These are phyloP conservation scores for Drosophila yakuba DNA, from an alignment of 1,140 invertebrate genomes.

Conservation along the genomic window DNA sequence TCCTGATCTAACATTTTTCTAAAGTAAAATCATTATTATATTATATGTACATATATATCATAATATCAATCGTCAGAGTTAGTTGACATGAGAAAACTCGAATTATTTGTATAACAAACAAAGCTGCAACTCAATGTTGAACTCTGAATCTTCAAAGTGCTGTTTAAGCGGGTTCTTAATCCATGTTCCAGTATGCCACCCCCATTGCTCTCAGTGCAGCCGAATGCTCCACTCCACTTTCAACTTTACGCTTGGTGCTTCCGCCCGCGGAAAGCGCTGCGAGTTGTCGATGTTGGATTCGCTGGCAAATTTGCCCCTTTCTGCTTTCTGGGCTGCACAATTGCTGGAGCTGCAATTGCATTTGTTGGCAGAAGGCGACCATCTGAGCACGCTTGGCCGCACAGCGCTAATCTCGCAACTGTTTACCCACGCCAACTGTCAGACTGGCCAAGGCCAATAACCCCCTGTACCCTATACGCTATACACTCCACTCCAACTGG, in stretches of 20 bases:
- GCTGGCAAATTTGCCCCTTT: conserved; percentile 46
- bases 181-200: no score
- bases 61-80: no score
- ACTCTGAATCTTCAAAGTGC: no score
- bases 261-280: conserved; percentile 29
- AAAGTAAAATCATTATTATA: no score
- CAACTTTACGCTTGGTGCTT: conserved; percentile 65
- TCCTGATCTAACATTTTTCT: background rate
- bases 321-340: background rate
- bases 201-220: conserved; percentile 5
- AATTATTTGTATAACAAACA: no score
- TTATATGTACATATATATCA: no score
- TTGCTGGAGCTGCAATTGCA: conserved; percentile 36
- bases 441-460: conserved; percentile 68
- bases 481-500: background rate
- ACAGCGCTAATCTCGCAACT: conserved; percentile 34
- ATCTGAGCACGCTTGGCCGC: conserved; percentile 70
- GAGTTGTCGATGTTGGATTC: conserved; percentile 19
- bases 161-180: no score
- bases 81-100: no score
- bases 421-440: conserved; percentile 66
- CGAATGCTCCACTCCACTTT: conserved; percentile 57
- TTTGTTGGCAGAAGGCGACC: conserved; percentile 29
- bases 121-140: no score
- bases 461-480: conserved; percentile 24